Percentiles rank a stretch among this genome's conserved stretches.
Evolutionary conservation across 2,113 vertebrate genomes (phyloP).

Genomic region (Suncus etruscus): DNA sequence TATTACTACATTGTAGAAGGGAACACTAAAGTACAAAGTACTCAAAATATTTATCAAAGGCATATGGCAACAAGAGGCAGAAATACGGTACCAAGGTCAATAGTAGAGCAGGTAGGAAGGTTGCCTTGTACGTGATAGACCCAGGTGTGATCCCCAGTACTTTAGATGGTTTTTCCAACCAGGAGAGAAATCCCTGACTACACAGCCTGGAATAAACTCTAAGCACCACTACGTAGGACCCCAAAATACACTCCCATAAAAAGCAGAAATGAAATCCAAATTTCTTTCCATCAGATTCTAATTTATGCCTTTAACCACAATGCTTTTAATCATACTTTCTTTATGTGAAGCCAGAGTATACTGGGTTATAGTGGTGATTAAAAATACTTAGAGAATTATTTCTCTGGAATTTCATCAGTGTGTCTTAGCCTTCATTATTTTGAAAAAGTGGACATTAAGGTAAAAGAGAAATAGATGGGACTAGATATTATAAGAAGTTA

Average conservation of each 20-base stretch:
- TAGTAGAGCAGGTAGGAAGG: too few relatives aligned
- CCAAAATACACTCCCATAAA: neutral
- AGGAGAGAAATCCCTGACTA: too few relatives aligned
- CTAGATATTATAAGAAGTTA: too few relatives aligned
- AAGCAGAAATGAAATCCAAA: neutral
- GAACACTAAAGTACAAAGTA: neutral
- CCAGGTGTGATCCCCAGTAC: too few relatives aligned
- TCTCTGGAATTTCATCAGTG: neutral
- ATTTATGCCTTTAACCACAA: neutral
- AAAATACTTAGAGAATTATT: neutral
- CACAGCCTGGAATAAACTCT: too few relatives aligned
- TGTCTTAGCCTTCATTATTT: neutral
- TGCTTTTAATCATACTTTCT: too few relatives aligned
- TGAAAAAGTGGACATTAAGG: neutral
- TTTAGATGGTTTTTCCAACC: too few relatives aligned
- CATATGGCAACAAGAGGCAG: neutral
- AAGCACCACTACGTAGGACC: too few relatives aligned
- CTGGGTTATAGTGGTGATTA: accelerated
- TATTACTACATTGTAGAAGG: neutral
- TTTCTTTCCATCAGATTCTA: neutral
- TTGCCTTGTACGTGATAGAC: too few relatives aligned
- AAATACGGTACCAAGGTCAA: neutral
- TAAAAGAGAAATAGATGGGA: neutral
- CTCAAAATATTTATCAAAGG: neutral
- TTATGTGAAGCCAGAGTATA: neutral